Evolutionary conservation across 2,113 vertebrate genomes (phyloP).

Genomic region (Conger conger): DNA sequence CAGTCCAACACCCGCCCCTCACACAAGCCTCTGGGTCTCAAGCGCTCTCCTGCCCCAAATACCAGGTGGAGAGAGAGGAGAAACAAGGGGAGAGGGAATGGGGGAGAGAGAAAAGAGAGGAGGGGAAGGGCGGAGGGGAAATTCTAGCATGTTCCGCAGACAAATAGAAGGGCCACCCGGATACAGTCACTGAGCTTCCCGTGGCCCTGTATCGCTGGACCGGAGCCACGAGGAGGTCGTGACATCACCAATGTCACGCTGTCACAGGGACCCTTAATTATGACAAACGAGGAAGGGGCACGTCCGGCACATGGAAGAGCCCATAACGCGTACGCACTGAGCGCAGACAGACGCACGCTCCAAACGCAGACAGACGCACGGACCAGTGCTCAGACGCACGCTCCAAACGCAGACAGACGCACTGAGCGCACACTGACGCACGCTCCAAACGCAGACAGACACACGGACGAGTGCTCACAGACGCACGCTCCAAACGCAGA

Average conservation of each 20-base stretch:
- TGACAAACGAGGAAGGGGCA: slow-evolving; percentile 13
- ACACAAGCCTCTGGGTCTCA: background rate
- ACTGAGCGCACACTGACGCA: too few species aligned
- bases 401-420: too few species aligned
- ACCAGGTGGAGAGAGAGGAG: background rate
- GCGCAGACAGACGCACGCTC: too few species aligned
- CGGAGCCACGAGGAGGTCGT: background rate
- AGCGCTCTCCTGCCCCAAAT: background rate
- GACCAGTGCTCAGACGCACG: too few species aligned
- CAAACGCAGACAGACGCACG: too few species aligned
- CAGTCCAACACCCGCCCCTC: too few species aligned
- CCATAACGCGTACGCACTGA: background rate
- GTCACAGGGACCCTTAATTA: slow-evolving; percentile 16
- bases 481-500: too few species aligned
- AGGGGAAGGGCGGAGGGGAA: background rate
- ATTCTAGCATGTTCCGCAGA: background rate
- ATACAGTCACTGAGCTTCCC: background rate
- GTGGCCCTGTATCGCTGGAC: background rate
- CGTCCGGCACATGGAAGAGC: background rate
- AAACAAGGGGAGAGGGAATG: background rate
- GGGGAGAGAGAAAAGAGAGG: background rate
- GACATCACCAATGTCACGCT: background rate
- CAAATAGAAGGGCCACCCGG: background rate
- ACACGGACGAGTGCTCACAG: too few species aligned
- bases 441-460: too few species aligned